Evolutionary conservation across 2,888 invertebrate genomes (phyloP), one percentile per base, ranked within the genome.

Genomic region (Drosophila leonis): DNA sequence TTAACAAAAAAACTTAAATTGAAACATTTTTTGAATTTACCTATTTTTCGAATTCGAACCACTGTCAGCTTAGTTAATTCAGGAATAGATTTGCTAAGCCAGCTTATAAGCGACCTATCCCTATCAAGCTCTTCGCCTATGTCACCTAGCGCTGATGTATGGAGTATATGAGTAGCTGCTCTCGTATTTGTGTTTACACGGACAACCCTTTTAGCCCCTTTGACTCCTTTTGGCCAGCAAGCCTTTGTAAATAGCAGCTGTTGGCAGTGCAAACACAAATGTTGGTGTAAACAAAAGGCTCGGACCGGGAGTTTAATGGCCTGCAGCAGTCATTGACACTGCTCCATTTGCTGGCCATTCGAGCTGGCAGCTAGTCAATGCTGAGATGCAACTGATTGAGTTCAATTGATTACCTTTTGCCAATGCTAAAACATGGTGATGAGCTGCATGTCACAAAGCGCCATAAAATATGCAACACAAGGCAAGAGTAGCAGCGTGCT

Each of bases 321-420:
- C 84, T 72, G 77, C 66, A 79, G 80, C 82, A 82, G 84, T 86
- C 86, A 86, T 82, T 84, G 84, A 83, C 84, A 83, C 75, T 65
- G 57, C 46, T 57, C 57, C 63, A 63, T 64, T 76, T 63, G 61
- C 63, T 65, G 77, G 42, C 70, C 48, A 61, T 59, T 59, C 61
- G 15, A 24, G 37, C 24, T 27, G 33, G 31, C 42, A 42, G 44
- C 59, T 41, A 46, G 46, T 65, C 31, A 13, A 20, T 41, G 59
- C 46, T n/a, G 33, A 27, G 51, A 31, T 61, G 54, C 56, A 61
- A 35, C 33, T 63, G 49, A 72, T 75, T 67, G 20, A 27, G 41
- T 35, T 31, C 18, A 18, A 49, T 56, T 44, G 35, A 63, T 63
- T 67, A 72, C 75, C 72, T 75, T 48, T 56, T 18, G 20, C 7